A percentile compares a stretch with the other conserved stretches of the same genome.
Evolutionary conservation across 2,113 vertebrate genomes (phyloP).

Genomic region (Terrapene triunguis): DNA sequence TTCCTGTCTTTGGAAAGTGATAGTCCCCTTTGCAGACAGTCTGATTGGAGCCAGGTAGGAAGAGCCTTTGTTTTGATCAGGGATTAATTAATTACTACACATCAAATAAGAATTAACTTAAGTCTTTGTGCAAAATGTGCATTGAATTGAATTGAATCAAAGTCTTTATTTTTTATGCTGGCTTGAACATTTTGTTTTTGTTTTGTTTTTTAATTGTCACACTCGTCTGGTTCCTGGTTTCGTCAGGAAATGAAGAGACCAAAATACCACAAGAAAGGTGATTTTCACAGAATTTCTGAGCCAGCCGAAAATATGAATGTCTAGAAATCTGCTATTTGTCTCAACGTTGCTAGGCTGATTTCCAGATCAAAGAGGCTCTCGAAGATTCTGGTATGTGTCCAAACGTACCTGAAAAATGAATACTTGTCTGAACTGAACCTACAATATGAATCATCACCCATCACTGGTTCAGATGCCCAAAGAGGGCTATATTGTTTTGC

Average conservation of each 20-base stretch:
- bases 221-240: background rate
- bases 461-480: background rate
- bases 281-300: background rate
- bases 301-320: background rate
- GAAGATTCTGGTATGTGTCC: background rate
- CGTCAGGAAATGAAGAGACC: background rate
- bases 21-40: background rate
- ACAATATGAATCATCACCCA: background rate
- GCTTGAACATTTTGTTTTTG: background rate
- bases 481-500: background rate
- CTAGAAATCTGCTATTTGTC: background rate
- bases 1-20: background rate
- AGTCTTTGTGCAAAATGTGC: background rate
- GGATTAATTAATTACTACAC: background rate
- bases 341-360: background rate
- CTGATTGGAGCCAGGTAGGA: background rate
- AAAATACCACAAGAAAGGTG: background rate
- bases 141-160: conserved; percentile 21
- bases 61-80: background rate
- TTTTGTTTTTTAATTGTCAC: background rate
- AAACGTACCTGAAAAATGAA: background rate
- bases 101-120: background rate
- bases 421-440: background rate
- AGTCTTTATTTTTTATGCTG: background rate
- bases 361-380: background rate